A percentile compares a stretch with the other conserved stretches of the same genome.
These are phyloP conservation scores for Chlorodrepanis virens DNA, from an alignment of 2,113 vertebrate genomes.

Conservation along the genomic window DNA sequence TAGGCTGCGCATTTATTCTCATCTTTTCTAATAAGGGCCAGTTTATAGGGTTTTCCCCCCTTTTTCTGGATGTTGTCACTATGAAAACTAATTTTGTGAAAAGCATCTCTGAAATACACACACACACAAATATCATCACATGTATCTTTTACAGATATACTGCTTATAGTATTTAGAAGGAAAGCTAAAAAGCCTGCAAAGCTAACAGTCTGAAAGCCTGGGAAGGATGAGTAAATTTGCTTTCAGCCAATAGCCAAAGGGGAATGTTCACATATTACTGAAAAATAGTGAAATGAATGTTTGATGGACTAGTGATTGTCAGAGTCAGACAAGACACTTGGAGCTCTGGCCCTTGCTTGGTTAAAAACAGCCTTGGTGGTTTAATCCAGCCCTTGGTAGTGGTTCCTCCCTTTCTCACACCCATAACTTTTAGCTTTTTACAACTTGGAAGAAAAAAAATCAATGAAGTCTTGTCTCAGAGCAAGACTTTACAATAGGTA, in stretches of 20 bases:
- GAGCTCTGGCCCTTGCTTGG: not conserved
- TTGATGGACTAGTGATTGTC: not conserved
- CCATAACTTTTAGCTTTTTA: not conserved
- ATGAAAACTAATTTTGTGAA: not conserved
- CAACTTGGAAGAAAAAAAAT: not conserved
- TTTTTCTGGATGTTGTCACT: not conserved
- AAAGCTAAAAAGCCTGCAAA: not conserved
- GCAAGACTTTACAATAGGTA: not conserved
- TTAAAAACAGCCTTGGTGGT: not conserved
- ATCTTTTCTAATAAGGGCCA: not conserved
- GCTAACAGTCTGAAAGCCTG: not conserved
- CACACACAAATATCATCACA: not conserved
- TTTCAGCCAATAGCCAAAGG: not conserved
- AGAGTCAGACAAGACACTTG: not conserved
- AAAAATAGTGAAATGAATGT: not conserved
- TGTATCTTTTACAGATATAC: not conserved
- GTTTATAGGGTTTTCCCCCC: not conserved
- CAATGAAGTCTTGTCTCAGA: not conserved
- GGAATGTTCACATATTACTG: not conserved
- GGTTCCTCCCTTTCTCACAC: not conserved
- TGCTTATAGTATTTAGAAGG: not conserved
- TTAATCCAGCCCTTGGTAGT: not conserved
- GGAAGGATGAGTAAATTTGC: not conserved
- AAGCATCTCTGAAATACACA: not conserved
- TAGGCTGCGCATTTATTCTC: not conserved